Evolutionary conservation across 2,888 invertebrate species (phyloP).

Genomic region (Hecatera dysodea): DNA sequence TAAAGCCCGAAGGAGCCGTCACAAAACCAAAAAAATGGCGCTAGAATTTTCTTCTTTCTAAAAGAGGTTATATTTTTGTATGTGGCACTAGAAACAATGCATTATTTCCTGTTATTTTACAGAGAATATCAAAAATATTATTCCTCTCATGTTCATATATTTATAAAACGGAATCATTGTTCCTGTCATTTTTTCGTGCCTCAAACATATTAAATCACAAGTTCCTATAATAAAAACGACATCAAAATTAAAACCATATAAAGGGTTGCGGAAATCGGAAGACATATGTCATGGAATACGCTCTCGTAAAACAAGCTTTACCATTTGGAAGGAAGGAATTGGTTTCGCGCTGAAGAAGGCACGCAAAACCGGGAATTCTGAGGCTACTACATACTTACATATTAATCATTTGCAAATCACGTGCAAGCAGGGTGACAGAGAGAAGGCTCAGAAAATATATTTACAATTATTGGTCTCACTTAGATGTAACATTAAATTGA

Average conservation of each 20-base stretch:
- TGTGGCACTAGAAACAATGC: background rate
- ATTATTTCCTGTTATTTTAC: background rate
- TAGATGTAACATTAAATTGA: too few species aligned
- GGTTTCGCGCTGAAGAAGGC: background rate
- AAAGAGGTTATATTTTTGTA: background rate
- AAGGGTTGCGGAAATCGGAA: constrained; percentile 9
- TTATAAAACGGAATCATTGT: background rate
- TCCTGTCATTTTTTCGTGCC: background rate
- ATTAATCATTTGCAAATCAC: background rate
- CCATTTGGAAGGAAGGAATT: background rate
- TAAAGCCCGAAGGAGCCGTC: background rate
- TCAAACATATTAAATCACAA: constrained; percentile 20
- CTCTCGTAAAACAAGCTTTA: constrained; percentile 15
- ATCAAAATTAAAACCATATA: constrained; percentile 34
- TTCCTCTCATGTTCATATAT: too few species aligned
- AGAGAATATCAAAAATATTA: background rate
- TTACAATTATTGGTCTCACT: too few species aligned
- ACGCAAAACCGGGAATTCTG: constrained; percentile 5
- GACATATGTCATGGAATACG: constrained; percentile 5
- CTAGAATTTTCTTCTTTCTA: background rate
- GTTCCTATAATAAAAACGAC: background rate
- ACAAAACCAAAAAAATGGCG: background rate
- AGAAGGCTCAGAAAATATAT: too few species aligned
- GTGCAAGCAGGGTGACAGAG: constrained; percentile 6
- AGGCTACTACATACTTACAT: too few species aligned